Evolutionary conservation across 2,888 invertebrate genomes (phyloP), one percentile per base, ranked within the genome.

Genomic region (Ectemnius cavifrons): DNA sequence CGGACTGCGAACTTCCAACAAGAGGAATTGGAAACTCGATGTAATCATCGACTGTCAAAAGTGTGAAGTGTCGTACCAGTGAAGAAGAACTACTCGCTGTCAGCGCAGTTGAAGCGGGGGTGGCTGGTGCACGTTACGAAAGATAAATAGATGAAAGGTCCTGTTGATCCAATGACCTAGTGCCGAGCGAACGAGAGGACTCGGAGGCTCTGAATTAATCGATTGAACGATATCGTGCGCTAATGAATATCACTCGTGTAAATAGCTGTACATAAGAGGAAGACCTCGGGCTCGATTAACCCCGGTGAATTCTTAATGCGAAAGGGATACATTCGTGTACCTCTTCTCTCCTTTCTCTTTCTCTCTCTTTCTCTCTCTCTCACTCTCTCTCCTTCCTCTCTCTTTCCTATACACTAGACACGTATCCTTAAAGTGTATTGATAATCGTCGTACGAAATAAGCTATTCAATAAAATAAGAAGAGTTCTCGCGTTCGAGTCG

Each of bases 181-280:
- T 66, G 73, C 45, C 20, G 27, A 14, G 62, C 52, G 70, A 62
- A 59, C 37, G 47, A 62, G 49, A 63, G 49, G 70, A 71, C 70
- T 27, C 13, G 20, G n/a, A 47, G 45, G 52, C 18, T 18, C 46
- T 18, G 23, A 23, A 20, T 13, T 47, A 20, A 18, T 6, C 18
- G 47, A 60, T 11, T 57, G 58, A 63, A 63, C 60, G 71, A 60
- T 66, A 67, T 64, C 71, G 20, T 46, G 58, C 67, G 61, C 18
- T 56, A 46, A 66, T 58, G 61, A 62, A 66, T 76, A 63, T 74
- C 74, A 74, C 70, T 74, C 71, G 82, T 86, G 86, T 86, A 84
- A 86, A 86, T 85, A 86, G 81, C 72, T 84, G 86, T 86, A 86
- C 78, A 84, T 85, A 84, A 67, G 66, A 11, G 11, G 37, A 65